These are phyloP conservation scores for Ceratitis capitata DNA, from an alignment of 1,140 invertebrate species.

Conservation along the genomic window DNA sequence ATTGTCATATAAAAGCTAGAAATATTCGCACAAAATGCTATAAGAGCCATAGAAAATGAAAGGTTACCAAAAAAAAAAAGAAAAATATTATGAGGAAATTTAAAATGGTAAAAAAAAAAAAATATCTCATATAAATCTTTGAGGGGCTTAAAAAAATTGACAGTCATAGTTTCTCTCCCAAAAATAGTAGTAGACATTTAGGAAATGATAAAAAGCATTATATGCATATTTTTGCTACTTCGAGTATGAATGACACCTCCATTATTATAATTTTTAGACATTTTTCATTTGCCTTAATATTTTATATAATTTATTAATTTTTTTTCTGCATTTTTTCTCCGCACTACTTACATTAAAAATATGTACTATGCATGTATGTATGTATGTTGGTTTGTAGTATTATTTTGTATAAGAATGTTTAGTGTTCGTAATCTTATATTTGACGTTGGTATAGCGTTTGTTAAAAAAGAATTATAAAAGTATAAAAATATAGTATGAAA, in stretches of 20 bases:
- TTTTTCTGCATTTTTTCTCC: background rate
- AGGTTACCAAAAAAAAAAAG: background rate
- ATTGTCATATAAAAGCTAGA: background rate
- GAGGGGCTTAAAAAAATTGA: background rate
- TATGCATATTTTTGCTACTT: background rate
- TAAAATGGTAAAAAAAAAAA: background rate
- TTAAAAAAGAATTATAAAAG: constrained; percentile 2
- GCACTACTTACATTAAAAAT: background rate
- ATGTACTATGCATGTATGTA: background rate
- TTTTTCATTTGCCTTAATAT: background rate
- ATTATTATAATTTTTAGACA: background rate
- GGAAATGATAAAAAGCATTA: constrained; percentile 27
- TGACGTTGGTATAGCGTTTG: background rate
- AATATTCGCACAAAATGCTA: too few relatives aligned
- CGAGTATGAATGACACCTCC: background rate
- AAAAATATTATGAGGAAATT: background rate
- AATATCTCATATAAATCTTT: background rate
- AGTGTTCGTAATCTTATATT: too few relatives aligned
- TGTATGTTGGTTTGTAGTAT: background rate
- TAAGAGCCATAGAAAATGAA: background rate
- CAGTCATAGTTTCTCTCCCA: constrained; percentile 41
- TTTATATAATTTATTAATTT: background rate
- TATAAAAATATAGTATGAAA: constrained; percentile 18
- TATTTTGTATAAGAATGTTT: too few relatives aligned
- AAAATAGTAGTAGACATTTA: constrained; percentile 33